These are phyloP conservation scores for Hypselothyrea guttata DNA, from an alignment of 2,888 invertebrate species.

Conservation along the genomic window DNA sequence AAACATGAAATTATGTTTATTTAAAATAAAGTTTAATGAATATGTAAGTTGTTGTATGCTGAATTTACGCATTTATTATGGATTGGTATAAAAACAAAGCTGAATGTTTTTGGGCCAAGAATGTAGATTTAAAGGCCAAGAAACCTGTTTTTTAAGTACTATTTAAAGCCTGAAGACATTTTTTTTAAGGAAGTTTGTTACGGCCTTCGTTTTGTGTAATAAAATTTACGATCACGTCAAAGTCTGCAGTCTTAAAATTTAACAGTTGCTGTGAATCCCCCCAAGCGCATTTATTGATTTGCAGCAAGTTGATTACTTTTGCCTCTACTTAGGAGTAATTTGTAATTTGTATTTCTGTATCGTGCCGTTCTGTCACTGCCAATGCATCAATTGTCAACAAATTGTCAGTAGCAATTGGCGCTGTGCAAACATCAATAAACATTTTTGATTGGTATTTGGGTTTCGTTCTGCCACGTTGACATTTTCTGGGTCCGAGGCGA, in stretches of 20 bases:
- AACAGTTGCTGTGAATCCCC: background rate
- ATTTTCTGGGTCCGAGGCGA: constrained; percentile 41
- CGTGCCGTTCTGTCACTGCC: constrained; percentile 9
- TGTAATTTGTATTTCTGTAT: constrained; percentile 4
- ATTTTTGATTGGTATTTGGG: constrained; percentile 33
- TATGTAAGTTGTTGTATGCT: too few species aligned
- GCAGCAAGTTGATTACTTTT: constrained; percentile 17
- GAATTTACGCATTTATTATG: too few species aligned
- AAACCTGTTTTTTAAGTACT: too few species aligned
- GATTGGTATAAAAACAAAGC: too few species aligned
- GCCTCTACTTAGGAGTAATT: constrained; percentile 1
- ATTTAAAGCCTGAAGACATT: too few species aligned
- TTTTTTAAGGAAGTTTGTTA: background rate
- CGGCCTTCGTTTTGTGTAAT: background rate
- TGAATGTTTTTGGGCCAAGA: background rate
- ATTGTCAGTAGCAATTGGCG: constrained; percentile 40
- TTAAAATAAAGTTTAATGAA: too few species aligned
- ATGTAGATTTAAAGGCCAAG: too few species aligned
- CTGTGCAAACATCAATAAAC: constrained; percentile 56
- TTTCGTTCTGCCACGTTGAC: constrained; percentile 50
- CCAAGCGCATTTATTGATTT: constrained; percentile 2
- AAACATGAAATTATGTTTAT: too few species aligned
- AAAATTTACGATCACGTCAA: background rate
- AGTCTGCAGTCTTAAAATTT: too few species aligned
- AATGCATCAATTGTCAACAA: constrained; percentile 33